These are phyloP conservation scores for Apantesis nais DNA, from an alignment of 2,888 invertebrate species.

Conservation along the genomic window DNA sequence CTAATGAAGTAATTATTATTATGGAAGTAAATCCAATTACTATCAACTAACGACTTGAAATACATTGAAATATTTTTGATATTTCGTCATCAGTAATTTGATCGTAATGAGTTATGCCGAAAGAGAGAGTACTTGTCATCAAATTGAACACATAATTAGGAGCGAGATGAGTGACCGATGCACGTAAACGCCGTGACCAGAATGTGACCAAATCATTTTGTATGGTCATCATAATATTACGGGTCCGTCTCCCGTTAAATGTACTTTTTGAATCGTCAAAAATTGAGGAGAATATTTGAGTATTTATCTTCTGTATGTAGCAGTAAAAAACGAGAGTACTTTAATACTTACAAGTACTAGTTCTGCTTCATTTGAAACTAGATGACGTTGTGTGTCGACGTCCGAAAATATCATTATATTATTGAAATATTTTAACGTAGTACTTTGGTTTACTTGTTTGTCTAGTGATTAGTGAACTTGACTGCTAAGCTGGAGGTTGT, in stretches of 20 bases:
- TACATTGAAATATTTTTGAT: constrained; percentile 40
- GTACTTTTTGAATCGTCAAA: constrained; percentile 23
- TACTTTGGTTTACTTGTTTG: too few relatives aligned
- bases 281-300: background rate
- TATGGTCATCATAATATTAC: constrained; percentile 68
- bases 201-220: constrained; percentile 80
- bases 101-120: constrained; percentile 51
- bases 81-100: constrained; percentile 53
- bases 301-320: too few relatives aligned
- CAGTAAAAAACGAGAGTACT: too few relatives aligned
- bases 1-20: constrained; percentile 16
- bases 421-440: too few relatives aligned
- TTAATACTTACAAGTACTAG: too few relatives aligned
- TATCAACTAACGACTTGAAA: constrained; percentile 17
- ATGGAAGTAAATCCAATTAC: constrained; percentile 25
- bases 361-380: too few relatives aligned
- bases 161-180: constrained; percentile 52
- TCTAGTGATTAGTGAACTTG: too few relatives aligned
- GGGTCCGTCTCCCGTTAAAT: constrained; percentile 44
- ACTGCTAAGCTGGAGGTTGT: too few relatives aligned
- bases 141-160: constrained; percentile 71
- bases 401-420: too few relatives aligned
- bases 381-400: too few relatives aligned
- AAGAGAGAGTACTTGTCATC: constrained; percentile 57
- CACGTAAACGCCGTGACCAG: constrained; percentile 73